These are phyloP conservation scores for Phenganax marumi DNA, from an alignment of 92 coral and sea anemone genomes.

Conservation along the genomic window DNA sequence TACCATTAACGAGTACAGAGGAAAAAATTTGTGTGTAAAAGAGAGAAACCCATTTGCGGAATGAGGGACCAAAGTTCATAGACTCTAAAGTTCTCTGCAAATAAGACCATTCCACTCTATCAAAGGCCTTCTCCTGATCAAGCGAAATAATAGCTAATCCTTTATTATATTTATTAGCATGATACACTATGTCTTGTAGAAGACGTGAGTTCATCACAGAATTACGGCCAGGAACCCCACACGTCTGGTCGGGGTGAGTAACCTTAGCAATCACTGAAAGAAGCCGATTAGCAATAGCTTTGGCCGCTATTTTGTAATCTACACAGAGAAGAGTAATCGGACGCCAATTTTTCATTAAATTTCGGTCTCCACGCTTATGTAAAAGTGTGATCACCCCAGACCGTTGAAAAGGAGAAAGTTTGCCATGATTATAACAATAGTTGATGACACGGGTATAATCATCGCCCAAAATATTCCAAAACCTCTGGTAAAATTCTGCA, in stretches of 20 bases:
- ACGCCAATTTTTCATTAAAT: constrained; percentile 55
- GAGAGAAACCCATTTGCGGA: constrained; percentile 29
- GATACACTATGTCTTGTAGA: constrained; percentile 6
- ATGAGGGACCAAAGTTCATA: constrained; percentile 56
- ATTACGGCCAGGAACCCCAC: constrained; percentile 45
- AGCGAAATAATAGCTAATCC: constrained; percentile 43
- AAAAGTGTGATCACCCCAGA: constrained; percentile 45
- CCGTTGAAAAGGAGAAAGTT: constrained; percentile 39
- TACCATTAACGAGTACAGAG: constrained; percentile 20
- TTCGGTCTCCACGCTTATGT: constrained; percentile 47
- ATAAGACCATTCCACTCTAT: constrained; percentile 59
- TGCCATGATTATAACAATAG: not conserved
- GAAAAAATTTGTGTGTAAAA: constrained; percentile 30
- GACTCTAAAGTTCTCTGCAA: constrained; percentile 9
- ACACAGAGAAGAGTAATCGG: constrained; percentile 51
- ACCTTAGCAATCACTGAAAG: constrained; percentile 29
- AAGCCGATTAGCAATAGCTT: constrained; percentile 29
- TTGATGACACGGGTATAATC: constrained; percentile 53
- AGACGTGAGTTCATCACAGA: constrained; percentile 47
- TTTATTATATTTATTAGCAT: not conserved
- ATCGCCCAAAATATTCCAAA: constrained; percentile 51
- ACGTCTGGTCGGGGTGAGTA: constrained; percentile 46
- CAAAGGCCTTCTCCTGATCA: constrained; percentile 62
- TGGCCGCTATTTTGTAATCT: constrained; percentile 50
- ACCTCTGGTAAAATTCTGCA: constrained; percentile 46